Base-by-base conservation (phyloP, 2,797 vertebrate genomes). In the Pempheris klunzingeri region DNA sequence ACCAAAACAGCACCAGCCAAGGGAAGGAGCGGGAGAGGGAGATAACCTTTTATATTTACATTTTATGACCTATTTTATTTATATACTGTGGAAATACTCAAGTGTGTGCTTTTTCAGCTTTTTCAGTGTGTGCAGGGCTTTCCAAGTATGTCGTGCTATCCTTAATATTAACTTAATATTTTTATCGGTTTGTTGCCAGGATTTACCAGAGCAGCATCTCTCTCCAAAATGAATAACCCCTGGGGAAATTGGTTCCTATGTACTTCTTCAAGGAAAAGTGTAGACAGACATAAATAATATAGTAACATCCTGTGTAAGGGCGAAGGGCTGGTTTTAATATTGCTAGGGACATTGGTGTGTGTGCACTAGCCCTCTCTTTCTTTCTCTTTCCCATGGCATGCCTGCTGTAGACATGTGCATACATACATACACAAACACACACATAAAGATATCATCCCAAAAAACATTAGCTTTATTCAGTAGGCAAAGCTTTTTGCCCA, bases 11-110 rank as follows among this genome's bases (percentile, higher is more conserved):
- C 71, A 62, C 13, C 67, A 81, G 79, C 52, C 67, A 54, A n/a
- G 57, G 39, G 44, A 60, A 74, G 68, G 30, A 64, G 50, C 67
- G 32, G n/a, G 9, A 70, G 65, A 36, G 34, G 13, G 22, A 74
- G 71, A 83, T 78, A 84, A 73, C 71, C 50, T 67, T 64, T 82
- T 52, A 36, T 72, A 71, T 86, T 80, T 72, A 59, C 59, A 74
- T 78, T 79, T 81, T 61, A 78, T 78, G 68, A 82, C 71, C 71
- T 38, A 22, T 18, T 75, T 43, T 72, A 67, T 82, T 36, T 38
- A 57, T 74, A 14, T 34, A 59, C 26, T 11, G 9, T 46, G 15
- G 22, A 60, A 72, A 43, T 44, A 41, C 22, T 58, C 43, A 32
- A 10, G 26, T 34, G n/a, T 68, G 57, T 2, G 11, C 62, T 39